Evolutionary conservation across 2,888 invertebrate genomes (phyloP).

Genomic region (Heteropelma amictum): DNA sequence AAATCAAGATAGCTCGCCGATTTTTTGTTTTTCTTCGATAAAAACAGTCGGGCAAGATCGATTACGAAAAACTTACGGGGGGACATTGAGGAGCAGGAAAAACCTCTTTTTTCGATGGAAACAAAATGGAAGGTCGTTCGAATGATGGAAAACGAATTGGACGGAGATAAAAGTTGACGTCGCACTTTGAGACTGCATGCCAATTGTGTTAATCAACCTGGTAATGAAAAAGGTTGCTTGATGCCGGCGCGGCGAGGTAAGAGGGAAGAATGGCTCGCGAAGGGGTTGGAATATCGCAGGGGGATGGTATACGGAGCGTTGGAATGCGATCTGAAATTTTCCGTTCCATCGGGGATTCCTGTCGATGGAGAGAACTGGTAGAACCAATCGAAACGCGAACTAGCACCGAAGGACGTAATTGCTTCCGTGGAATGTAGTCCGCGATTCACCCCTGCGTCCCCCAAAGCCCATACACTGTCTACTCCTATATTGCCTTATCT

Average conservation of each 20-base stretch:
- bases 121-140: not conserved
- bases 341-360: constrained; percentile 42
- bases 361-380: constrained; percentile 2
- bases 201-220: not conserved
- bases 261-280: not conserved
- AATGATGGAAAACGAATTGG: not conserved
- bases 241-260: too few species aligned
- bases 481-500: constrained; percentile 15
- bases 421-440: constrained; percentile 53
- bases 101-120: too few species aligned
- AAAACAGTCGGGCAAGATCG: too few species aligned
- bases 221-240: not conserved
- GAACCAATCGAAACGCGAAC: constrained; percentile 50
- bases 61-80: too few species aligned
- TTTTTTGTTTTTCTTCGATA: too few species aligned
- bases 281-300: constrained; percentile 7
- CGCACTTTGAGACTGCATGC: too few species aligned
- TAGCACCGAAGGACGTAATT: constrained; percentile 53
- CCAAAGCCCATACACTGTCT: not conserved
- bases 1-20: too few species aligned
- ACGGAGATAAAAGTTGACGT: not conserved
- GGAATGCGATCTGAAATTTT: constrained; percentile 49
- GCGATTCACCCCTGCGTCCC: constrained; percentile 11
- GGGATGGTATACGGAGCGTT: constrained; percentile 28
- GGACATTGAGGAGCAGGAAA: too few species aligned